phyloP scores from a whole-genome alignment of 2,888 invertebrate species.

The Tinea pellionella region DNA sequence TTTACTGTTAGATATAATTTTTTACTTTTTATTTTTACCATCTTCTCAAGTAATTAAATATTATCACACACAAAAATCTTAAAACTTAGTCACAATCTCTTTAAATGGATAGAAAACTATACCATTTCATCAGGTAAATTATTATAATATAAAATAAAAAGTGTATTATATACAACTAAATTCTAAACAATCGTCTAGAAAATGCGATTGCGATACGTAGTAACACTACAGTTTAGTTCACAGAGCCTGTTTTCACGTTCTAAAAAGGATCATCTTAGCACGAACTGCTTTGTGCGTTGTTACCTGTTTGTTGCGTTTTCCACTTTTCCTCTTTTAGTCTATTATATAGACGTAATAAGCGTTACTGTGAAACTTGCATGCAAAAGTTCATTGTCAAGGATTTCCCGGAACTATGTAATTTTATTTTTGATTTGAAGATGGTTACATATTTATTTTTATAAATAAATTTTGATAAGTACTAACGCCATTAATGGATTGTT shows the following conservation, averaged over 20 bases:
- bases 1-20: not conserved
- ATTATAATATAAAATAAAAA: too few relatives aligned
- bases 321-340: not conserved
- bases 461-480: too few relatives aligned
- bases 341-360: constrained; percentile 6
- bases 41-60: too few relatives aligned
- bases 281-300: constrained; percentile 12
- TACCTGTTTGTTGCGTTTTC: constrained; percentile 7
- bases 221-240: constrained; percentile 35
- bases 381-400: constrained; percentile 11
- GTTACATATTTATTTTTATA: too few relatives aligned
- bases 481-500: too few relatives aligned
- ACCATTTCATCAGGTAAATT: too few relatives aligned
- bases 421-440: not conserved
- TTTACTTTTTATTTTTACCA: too few relatives aligned
- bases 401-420: not conserved
- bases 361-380: not conserved
- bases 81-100: too few relatives aligned
- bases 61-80: too few relatives aligned
- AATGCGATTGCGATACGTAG: not conserved
- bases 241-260: constrained; percentile 35
- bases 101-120: too few relatives aligned
- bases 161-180: too few relatives aligned
- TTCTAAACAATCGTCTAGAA: too few relatives aligned
- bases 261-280: constrained; percentile 26